Base-by-base conservation (phyloP, 2,113 vertebrate genomes). In the Candoia aspera region DNA sequence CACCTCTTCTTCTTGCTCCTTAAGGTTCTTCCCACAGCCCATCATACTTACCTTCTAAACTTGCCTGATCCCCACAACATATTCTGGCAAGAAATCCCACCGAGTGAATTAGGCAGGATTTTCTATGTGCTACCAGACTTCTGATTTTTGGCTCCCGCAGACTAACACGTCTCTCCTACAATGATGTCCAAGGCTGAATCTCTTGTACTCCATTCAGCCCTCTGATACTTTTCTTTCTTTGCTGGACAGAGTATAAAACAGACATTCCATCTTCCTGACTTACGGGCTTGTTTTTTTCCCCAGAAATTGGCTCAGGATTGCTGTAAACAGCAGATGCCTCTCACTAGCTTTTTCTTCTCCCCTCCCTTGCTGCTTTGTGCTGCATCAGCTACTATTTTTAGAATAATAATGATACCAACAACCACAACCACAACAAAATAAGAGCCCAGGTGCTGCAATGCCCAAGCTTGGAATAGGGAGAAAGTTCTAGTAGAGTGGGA, bases 221-320 rank as follows among this genome's bases (percentile, higher is more conserved):
- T 59, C n/a, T 4, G 21, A 23, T 4, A 57, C 8, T 13, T 10
- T 60, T 85, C 33, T 26, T 8, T 23, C 55, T 15, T 53, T 42
- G 17, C 64, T 68, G 1, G 29, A 49, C 15, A 73, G 60, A 62
- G n/a, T 15, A 42, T 55, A 23, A 58, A 86, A 68, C 24, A 26
- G 83, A 84, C 64, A 62, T 88, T 88, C 85, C 64, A 53, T 46
- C 68, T 54, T 60, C 89, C 24, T 84, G 85, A 88, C 89, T 90
- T 57, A 84, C 26, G 64, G n/a, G 89, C 15, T 62, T 84, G 85
- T 90, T 91, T 33, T 17, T 17, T 5, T 29, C 53, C 53, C 55
- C 37, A 55, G 79, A 24, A 64, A 58, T n/a, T 90, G 92, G 64
- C 85, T 26, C 29, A 21, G 46, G 2, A 4, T 23, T 13, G 10